These are phyloP conservation scores for Trisateles emortualis DNA, from an alignment of 2,888 invertebrate genomes.

Conservation along the genomic window DNA sequence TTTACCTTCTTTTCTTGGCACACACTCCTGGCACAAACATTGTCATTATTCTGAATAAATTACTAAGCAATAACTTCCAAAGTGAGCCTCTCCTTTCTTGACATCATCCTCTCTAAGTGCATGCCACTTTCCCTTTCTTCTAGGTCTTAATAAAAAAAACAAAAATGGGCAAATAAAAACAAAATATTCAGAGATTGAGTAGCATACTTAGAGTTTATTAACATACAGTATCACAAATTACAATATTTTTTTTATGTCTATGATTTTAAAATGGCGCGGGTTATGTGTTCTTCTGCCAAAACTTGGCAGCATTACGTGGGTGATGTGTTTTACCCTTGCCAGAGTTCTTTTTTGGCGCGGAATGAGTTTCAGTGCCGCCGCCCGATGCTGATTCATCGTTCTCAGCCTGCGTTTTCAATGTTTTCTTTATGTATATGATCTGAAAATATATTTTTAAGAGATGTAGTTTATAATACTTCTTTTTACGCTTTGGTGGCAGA, in stretches of 20 bases:
- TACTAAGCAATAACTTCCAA: too few species aligned
- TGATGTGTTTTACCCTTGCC: slow-evolving; percentile 88
- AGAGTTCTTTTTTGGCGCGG: slow-evolving; percentile 92
- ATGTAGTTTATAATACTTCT: background rate
- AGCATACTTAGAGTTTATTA: slow-evolving; percentile 47
- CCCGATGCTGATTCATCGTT: slow-evolving; percentile 95
- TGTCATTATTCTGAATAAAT: too few species aligned
- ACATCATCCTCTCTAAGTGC: too few species aligned
- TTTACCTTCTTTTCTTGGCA: too few species aligned
- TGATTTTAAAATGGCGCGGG: slow-evolving; percentile 17
- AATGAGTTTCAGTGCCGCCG: slow-evolving; percentile 84
- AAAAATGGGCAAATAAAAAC: background rate
- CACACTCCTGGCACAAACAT: too few species aligned
- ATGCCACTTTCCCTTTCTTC: too few species aligned
- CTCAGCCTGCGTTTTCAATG: slow-evolving; percentile 93
- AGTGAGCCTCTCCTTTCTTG: too few species aligned
- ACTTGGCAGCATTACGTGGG: slow-evolving; percentile 89
- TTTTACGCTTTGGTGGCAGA: too few species aligned
- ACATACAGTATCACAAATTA: slow-evolving; percentile 58
- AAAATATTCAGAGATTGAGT: background rate
- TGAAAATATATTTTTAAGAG: slow-evolving; percentile 64
- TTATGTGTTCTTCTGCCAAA: slow-evolving; percentile 89
- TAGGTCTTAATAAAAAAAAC: too few species aligned
- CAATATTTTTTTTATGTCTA: slow-evolving; percentile 40
- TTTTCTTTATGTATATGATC: slow-evolving; percentile 96